Conservation (phyloP, 2,888 invertebrate species). For the Cosmopolites sordidus region DNA sequence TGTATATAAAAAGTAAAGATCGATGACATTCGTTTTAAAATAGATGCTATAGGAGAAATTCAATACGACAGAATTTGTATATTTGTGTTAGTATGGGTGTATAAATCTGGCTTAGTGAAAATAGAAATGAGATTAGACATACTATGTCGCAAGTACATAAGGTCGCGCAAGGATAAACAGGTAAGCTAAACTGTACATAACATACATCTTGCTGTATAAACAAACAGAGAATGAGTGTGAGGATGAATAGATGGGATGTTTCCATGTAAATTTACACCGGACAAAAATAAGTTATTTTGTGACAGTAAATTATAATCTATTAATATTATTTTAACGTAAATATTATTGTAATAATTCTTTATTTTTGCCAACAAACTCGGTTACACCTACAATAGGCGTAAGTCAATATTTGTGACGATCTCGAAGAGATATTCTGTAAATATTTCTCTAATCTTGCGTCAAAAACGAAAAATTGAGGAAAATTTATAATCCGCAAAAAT, state of each 20-base stretch:
- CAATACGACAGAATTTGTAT: slow-evolving; percentile 9
- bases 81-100: slow-evolving; percentile 9
- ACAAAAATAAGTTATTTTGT: slow-evolving; percentile 15
- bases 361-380: slow-evolving; percentile 24
- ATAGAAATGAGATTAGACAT: slow-evolving; percentile 7
- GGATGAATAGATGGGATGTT: slow-evolving; percentile 33
- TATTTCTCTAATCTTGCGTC: slow-evolving; percentile 20
- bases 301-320: slow-evolving; percentile 27
- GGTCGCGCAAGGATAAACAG: slow-evolving; percentile 28
- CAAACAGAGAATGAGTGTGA: slow-evolving; percentile 32
- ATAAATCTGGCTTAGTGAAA: slow-evolving; percentile 10
- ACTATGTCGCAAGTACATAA: slow-evolving; percentile 20
- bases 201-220: slow-evolving; percentile 31
- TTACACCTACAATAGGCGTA: slow-evolving; percentile 26
- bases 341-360: slow-evolving; percentile 27
- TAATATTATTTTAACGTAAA: slow-evolving; percentile 26
- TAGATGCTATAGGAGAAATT: neutral
- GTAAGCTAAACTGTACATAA: slow-evolving; percentile 30
- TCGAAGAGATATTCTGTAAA: slow-evolving; percentile 20
- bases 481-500: slow-evolving; percentile 24
- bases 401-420: slow-evolving; percentile 25
- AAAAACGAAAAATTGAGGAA: slow-evolving; percentile 19
- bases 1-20: neutral
- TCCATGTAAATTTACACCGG: slow-evolving; percentile 26
- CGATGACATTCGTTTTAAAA: slow-evolving; percentile 1